Percentiles rank a stretch among this genome's conserved stretches.
Conservation (phyloP, 2,113 vertebrate genomes). For the Prochilodus magdalenae region DNA sequence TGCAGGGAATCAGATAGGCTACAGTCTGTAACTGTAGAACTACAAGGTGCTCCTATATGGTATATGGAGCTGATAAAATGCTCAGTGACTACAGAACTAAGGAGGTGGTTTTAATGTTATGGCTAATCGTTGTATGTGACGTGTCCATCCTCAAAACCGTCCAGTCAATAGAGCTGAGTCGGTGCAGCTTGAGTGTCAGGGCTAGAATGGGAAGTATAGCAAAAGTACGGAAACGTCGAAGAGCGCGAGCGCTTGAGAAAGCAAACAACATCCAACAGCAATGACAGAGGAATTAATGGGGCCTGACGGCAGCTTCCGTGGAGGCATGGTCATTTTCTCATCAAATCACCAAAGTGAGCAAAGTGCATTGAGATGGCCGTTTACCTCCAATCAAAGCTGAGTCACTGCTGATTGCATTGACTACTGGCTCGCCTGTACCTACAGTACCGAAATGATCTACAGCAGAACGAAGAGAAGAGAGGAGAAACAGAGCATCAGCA, state of each 20-base stretch:
- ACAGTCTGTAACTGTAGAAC: no score
- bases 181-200: not conserved
- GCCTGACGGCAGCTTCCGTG: not conserved
- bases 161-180: not conserved
- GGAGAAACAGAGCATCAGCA: constrained; percentile 40
- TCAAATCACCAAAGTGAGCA: constrained; percentile 6
- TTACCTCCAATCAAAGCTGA: constrained; percentile 96
- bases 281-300: not conserved
- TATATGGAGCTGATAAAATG: no score
- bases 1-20: no score
- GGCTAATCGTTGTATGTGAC: no score
- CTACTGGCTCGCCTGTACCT: constrained; percentile 83
- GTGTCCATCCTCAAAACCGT: not conserved
- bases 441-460: constrained; percentile 88
- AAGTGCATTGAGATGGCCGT: constrained; percentile 53
- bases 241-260: not conserved
- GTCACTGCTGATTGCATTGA: constrained; percentile 84
- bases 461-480: constrained; percentile 58
- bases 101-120: no score
- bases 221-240: not conserved
- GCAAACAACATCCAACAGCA: not conserved
- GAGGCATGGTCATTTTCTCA: constrained; percentile 16
- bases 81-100: no score
- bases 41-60: no score
- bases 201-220: not conserved